Conservation (phyloP, 2,113 vertebrate species). For the Pyrgilauda ruficollis region DNA sequence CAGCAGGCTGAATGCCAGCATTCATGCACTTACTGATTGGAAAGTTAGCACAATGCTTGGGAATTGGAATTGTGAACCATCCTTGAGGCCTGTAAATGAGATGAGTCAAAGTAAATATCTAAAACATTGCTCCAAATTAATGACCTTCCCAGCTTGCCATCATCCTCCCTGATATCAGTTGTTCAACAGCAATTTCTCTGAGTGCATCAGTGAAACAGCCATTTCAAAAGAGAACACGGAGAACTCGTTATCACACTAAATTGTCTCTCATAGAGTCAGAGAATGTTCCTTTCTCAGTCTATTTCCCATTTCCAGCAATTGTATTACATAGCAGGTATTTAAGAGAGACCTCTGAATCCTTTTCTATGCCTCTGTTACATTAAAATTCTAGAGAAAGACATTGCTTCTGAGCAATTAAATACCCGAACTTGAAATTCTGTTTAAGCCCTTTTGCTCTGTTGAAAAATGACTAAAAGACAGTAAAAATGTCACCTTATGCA, state of each 20-base stretch:
- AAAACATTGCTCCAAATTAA: not conserved
- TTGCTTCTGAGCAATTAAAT: not conserved
- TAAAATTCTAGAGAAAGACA: not conserved
- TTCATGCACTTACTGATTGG: not conserved
- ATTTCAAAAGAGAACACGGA: not conserved
- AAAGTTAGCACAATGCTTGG: not conserved
- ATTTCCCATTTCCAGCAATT: not conserved
- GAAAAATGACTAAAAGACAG: not conserved
- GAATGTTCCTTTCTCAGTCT: not conserved
- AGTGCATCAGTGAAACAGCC: not conserved
- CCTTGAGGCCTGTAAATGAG: not conserved
- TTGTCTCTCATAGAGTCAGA: not conserved
- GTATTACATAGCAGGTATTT: not conserved
- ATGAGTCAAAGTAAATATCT: not conserved
- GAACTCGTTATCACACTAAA: not conserved
- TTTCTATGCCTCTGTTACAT: not conserved
- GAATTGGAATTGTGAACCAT: not conserved
- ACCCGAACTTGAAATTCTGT: not conserved
- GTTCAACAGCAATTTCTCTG: not conserved
- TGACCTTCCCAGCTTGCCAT: not conserved
- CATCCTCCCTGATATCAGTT: rapidly evolving
- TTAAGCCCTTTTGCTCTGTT: not conserved
- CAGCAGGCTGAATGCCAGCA: not conserved
- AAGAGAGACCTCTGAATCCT: not conserved
- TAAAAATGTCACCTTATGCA: not conserved